phyloP scores from a whole-genome alignment of 1,140 invertebrate species.

The Leptonema lineaticorne region DNA sequence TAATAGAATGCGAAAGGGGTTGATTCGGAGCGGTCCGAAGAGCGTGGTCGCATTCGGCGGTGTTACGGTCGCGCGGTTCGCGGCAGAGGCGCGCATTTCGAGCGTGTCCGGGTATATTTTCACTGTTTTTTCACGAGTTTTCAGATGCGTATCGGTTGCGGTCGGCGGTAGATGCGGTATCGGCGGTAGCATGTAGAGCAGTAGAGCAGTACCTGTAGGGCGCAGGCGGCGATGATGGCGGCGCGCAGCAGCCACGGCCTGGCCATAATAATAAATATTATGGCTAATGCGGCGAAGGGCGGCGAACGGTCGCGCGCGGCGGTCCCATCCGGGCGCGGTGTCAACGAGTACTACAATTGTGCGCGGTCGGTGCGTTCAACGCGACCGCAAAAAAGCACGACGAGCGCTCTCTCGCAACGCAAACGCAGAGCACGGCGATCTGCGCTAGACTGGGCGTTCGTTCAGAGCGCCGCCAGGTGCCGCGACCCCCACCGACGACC shows the following conservation, averaged over 20 bases:
- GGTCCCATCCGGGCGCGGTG: neutral
- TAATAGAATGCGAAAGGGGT: too few species aligned
- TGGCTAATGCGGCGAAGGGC: neutral
- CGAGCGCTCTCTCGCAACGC: neutral
- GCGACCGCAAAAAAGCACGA: neutral
- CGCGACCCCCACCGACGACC: neutral
- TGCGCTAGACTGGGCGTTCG: neutral
- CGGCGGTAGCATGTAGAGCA: neutral
- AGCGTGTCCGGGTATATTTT: too few species aligned
- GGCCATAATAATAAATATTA: neutral
- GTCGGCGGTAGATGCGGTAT: neutral
- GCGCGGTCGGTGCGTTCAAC: neutral
- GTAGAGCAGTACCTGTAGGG: conserved; percentile 7
- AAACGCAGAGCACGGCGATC: neutral
- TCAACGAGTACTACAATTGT: neutral
- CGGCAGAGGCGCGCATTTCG: neutral
- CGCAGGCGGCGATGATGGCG: neutral
- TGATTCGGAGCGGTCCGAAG: too few species aligned
- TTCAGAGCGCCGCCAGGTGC: neutral
- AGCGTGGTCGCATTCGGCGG: neutral
- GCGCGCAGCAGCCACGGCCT: neutral
- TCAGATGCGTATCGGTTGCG: neutral
- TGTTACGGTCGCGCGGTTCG: neutral
- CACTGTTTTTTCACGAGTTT: too few species aligned
- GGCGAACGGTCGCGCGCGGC: neutral